Evolutionary conservation across 2,888 invertebrate genomes (phyloP).

Genomic region (Bugula neritina): DNA sequence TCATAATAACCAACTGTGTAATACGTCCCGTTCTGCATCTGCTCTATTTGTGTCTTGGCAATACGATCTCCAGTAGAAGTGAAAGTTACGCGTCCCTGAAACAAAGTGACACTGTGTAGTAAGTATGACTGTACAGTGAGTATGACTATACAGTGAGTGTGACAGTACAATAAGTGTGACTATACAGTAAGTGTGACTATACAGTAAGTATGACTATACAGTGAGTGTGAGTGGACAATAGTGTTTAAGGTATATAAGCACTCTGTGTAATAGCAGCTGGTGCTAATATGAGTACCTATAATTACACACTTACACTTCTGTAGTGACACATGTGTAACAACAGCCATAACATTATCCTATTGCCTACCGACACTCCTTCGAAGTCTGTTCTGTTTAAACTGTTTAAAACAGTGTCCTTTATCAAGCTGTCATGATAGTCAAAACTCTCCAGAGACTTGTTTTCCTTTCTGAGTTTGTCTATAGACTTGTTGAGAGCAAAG

Average conservation of each 20-base stretch:
- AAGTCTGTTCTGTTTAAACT: constrained; percentile 98
- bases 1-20: constrained; percentile 91
- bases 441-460: constrained; percentile 87
- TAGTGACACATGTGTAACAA: no score
- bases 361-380: constrained; percentile 89
- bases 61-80: constrained; percentile 93
- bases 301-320: no score
- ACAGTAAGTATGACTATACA: neutral
- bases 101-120: neutral
- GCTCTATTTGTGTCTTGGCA: constrained; percentile 95
- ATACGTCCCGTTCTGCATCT: constrained; percentile 76
- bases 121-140: neutral
- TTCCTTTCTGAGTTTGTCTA: constrained; percentile 61
- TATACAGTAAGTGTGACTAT: neutral
- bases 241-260: no score
- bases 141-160: neutral
- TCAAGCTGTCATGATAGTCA: constrained; percentile 88
- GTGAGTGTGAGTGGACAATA: no score
- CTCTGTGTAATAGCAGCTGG: no score
- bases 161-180: neutral
- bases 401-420: constrained; percentile 89
- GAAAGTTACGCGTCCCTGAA: constrained; percentile 91
- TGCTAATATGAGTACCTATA: no score
- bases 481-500: constrained; percentile 89
- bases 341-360: no score